Percentiles rank a stretch among this genome's conserved stretches.
These are phyloP conservation scores for Papilio machaon DNA, from an alignment of 1,140 invertebrate species.

Conservation along the genomic window DNA sequence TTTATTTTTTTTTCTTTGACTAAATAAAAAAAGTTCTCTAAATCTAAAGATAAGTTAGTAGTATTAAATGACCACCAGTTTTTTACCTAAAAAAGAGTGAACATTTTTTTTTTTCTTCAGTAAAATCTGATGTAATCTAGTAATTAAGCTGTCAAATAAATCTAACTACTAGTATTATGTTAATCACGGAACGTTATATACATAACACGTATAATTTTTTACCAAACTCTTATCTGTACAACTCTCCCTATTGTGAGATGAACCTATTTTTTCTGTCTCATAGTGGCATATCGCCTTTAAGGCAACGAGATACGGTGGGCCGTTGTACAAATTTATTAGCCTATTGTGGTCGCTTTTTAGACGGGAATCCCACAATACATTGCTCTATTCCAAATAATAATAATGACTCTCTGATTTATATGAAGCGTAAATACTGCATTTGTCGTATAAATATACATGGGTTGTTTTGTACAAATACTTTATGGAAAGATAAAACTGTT, in stretches of 20 bases:
- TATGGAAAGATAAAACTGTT: too few relatives aligned
- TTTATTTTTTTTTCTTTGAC: neutral
- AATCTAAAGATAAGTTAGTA: too few relatives aligned
- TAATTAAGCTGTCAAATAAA: too few relatives aligned
- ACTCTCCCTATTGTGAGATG: neutral
- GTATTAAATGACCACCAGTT: too few relatives aligned
- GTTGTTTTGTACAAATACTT: too few relatives aligned
- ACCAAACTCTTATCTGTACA: neutral
- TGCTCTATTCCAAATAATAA: slow-evolving; percentile 18
- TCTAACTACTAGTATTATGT: neutral
- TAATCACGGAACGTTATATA: too few relatives aligned
- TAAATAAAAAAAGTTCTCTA: too few relatives aligned
- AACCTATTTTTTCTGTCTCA: slow-evolving; percentile 1
- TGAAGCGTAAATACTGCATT: neutral
- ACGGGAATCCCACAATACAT: slow-evolving; percentile 18
- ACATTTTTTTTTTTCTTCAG: too few relatives aligned
- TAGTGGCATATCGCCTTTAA: slow-evolving; percentile 25
- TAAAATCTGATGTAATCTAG: too few relatives aligned
- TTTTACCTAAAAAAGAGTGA: too few relatives aligned
- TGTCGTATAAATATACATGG: neutral
- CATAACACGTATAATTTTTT: neutral
- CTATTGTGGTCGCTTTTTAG: slow-evolving; percentile 36
- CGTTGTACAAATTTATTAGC: slow-evolving; percentile 35
- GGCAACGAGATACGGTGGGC: slow-evolving; percentile 33
- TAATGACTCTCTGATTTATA: slow-evolving; percentile 11